Conservation (phyloP, 2,797 vertebrate genomes). For the Huso huso region DNA sequence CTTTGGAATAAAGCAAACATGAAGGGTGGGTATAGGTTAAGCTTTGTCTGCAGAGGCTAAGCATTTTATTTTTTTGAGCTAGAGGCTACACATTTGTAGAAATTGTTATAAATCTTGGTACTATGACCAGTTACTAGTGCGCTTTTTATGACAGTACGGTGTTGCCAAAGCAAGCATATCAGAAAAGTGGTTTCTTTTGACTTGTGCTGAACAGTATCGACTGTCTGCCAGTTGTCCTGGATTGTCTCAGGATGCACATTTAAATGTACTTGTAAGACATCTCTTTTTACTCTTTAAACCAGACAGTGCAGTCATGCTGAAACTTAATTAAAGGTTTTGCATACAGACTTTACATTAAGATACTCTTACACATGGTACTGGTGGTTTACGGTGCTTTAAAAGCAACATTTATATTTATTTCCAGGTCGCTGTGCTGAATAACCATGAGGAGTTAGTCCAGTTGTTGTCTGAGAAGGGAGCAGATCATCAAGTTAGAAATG, state of each 20-base stretch:
- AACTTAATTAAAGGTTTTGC: background rate
- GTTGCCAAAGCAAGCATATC: no score
- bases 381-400: background rate
- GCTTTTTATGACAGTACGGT: no score
- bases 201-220: no score
- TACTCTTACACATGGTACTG: background rate
- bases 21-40: no score
- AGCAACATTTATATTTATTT: background rate
- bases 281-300: background rate
- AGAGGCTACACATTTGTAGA: background rate
- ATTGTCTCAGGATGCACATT: background rate
- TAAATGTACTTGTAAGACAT: background rate
- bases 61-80: background rate
- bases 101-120: no score
- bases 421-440: slow-evolving; percentile 58
- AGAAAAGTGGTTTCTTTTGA: no score
- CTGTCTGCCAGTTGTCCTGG: no score
- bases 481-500: slow-evolving; percentile 47
- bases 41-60: background rate
- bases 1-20: no score
- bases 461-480: slow-evolving; percentile 50
- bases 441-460: slow-evolving; percentile 38
- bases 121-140: no score
- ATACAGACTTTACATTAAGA: background rate
- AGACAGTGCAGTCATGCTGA: no score